Conservation (phyloP, 2,797 vertebrate species). For the Mico argentatus region DNA sequence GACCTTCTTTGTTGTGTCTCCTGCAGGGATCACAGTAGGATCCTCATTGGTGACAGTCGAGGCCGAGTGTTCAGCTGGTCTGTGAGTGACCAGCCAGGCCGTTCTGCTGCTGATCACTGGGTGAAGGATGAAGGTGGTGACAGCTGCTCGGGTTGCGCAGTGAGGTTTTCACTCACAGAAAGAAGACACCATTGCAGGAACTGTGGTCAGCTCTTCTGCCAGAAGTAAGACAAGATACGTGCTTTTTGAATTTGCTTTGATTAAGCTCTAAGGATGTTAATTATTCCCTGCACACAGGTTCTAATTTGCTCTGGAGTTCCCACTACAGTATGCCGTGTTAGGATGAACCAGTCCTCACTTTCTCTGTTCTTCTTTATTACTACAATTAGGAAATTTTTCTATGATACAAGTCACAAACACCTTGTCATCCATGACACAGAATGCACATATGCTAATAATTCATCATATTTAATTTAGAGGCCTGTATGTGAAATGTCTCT, state of each 20-base stretch:
- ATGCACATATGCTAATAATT: not conserved
- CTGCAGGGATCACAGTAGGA: constrained; percentile 96
- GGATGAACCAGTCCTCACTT: not conserved
- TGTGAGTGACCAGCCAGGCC: constrained; percentile 97
- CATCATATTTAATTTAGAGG: rapidly evolving
- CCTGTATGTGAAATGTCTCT: not conserved
- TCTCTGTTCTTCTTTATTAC: not conserved
- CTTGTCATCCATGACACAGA: not conserved
- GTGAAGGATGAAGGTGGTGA: constrained; percentile 98
- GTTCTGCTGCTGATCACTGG: constrained; percentile 98
- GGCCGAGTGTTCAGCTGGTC: constrained; percentile 99
- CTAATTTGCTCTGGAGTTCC: not conserved
- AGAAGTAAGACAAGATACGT: constrained; percentile 90
- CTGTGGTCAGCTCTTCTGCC: constrained; percentile 99
- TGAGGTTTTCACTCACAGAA: constrained; percentile 97
- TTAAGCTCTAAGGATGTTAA: not conserved
- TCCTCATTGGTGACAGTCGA: constrained; percentile 94
- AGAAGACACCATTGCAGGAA: constrained; percentile 98
- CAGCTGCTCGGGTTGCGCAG: constrained; percentile 94
- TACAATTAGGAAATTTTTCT: not conserved
- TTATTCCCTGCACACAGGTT: not conserved
- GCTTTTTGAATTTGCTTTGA: not conserved
- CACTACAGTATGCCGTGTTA: rapidly evolving
- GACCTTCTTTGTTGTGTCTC: not conserved
- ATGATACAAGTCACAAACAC: not conserved